Conservation (phyloP, 2,888 invertebrate species). For the Neria commutata region DNA sequence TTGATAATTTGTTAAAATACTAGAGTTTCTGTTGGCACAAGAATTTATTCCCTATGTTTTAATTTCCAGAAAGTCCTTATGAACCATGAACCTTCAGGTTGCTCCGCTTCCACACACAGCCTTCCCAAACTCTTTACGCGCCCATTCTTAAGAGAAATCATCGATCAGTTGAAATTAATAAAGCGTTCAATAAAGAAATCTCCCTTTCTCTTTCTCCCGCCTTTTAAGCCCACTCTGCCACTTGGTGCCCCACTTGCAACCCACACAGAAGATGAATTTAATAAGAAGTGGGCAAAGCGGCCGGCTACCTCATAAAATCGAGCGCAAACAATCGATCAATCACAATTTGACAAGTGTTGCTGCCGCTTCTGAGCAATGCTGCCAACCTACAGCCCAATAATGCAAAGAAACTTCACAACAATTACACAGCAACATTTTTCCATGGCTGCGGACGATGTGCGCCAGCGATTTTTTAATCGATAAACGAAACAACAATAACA, state of each 20-base stretch:
- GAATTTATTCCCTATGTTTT: too few relatives aligned
- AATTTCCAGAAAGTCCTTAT: too few relatives aligned
- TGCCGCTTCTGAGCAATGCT: slow-evolving; percentile 41
- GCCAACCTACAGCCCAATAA: slow-evolving; percentile 44
- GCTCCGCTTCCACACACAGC: too few relatives aligned
- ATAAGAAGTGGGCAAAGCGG: too few relatives aligned
- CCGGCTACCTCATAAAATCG: slow-evolving; percentile 44
- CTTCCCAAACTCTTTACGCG: neutral
- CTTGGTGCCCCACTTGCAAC: too few relatives aligned
- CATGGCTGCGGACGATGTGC: neutral
- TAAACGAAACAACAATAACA: neutral
- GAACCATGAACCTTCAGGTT: too few relatives aligned
- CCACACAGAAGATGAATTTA: too few relatives aligned
- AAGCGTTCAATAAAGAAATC: slow-evolving; percentile 49
- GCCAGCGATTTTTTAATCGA: slow-evolving; percentile 3
- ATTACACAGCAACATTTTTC: slow-evolving; percentile 51
- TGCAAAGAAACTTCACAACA: slow-evolving; percentile 47
- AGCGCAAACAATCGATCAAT: slow-evolving; percentile 54
- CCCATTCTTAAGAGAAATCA: slow-evolving; percentile 30
- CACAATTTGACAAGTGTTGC: slow-evolving; percentile 42
- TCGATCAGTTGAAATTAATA: slow-evolving; percentile 52
- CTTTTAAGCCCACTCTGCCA: too few relatives aligned
- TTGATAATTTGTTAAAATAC: too few relatives aligned
- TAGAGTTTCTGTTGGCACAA: too few relatives aligned
- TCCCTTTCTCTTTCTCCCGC: too few relatives aligned